Base-by-base conservation (phyloP, 2,888 invertebrate genomes). In the Pheosia gnoma region DNA sequence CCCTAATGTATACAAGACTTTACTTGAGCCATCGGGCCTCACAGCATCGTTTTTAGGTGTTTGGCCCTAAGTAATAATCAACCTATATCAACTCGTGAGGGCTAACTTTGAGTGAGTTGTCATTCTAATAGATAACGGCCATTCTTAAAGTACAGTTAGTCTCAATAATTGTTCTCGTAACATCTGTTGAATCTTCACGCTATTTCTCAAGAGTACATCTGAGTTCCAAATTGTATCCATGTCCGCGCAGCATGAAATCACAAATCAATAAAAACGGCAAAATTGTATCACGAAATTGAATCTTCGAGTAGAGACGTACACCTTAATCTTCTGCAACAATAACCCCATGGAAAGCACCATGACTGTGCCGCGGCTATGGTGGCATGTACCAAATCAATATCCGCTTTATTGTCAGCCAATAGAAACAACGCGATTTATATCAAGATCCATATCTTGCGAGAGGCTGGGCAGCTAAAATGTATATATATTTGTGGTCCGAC, bases 251-350 rank as follows among this genome's bases (percentile, higher is more conserved):
- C 56, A 41, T 56, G 56, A 56, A 41, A 38, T 53, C 53, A 53
- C 53, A 53, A 53, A 8, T 13, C 56, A 41, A 56, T 41, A 56
- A 54, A 41, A 1, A 13, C 25, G 10, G 41, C 56, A 25, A 41
- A 56, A 41, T 56, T 41, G 56, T 56, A 56, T 56, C 56, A 41
- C 41, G 13, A 56, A 56, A 56, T 56, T 56, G 56, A 56, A 56
- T 56, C 56, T 39, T 8, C 11, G 47, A 9, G 9, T 9, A 5
- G 7, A 39, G 39, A 9, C 10, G 4, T 4, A 4, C 51, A 6
- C 38, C 25, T 7, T 41, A 9, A 41, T 41, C 41, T 56, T n/a
- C 4, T 13, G n/a, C 41, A 56, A 56, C 41, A 56, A 56, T 37
- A 41, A 56, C 39, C n/a, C 56, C 41, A 56, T 41, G 41, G 13